Conservation (phyloP, 1,140 invertebrate species). For the Euglossa dilemma region DNA sequence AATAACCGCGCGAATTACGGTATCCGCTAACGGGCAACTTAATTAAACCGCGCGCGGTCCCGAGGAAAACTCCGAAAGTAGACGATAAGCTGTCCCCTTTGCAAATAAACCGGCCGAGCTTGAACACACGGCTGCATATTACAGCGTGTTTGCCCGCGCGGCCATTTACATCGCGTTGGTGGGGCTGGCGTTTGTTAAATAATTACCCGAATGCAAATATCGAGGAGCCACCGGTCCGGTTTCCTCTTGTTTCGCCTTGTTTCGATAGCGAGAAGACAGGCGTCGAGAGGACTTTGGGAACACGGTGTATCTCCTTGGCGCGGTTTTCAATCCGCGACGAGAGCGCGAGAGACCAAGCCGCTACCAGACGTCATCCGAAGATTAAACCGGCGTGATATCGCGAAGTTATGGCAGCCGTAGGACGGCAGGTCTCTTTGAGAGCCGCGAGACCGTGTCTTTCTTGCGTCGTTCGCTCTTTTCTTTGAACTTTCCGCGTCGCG, state of each 20-base stretch:
- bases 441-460: neutral
- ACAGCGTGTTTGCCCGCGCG: slow-evolving; percentile 22
- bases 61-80: slow-evolving; percentile 20
- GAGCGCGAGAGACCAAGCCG: neutral
- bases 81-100: slow-evolving; percentile 32
- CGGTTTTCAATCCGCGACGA: slow-evolving; percentile 19
- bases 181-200: slow-evolving; percentile 9
- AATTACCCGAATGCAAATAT: slow-evolving; percentile 44
- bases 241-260: neutral
- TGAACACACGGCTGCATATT: slow-evolving; percentile 3
- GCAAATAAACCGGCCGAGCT: slow-evolving; percentile 1
- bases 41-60: slow-evolving; percentile 17
- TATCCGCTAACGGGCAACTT: slow-evolving; percentile 35
- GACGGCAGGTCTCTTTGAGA: neutral
- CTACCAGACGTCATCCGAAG: slow-evolving; percentile 16
- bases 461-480: no score
- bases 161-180: slow-evolving; percentile 9
- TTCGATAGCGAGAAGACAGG: no score
- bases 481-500: no score
- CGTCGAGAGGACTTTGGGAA: no score
- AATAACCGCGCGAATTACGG: slow-evolving; percentile 25
- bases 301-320: no score
- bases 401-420: neutral
- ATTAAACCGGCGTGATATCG: slow-evolving; percentile 35
- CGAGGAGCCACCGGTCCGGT: neutral